These are phyloP conservation scores for Lateolabrax maculatus DNA, from an alignment of 2,797 vertebrate genomes.

Conservation along the genomic window DNA sequence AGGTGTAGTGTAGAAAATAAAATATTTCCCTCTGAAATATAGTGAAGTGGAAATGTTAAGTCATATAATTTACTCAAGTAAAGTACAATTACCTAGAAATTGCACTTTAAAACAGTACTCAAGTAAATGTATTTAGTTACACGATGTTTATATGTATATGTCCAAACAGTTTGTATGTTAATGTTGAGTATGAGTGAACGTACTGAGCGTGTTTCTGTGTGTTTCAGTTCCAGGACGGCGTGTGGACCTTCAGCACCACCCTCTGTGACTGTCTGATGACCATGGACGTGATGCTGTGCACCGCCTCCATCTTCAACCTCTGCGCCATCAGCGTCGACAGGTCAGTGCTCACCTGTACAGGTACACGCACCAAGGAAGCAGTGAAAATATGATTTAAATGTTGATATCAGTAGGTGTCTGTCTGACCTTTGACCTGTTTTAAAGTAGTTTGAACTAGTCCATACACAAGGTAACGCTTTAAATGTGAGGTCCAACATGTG, in stretches of 20 bases:
- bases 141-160: background rate
- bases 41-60: background rate
- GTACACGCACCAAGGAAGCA: background rate
- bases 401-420: background rate
- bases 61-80: background rate
- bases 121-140: too few relatives aligned
- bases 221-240: slow-evolving; percentile 92
- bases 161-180: background rate
- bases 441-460: too few relatives aligned
- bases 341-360: slow-evolving; percentile 74
- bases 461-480: too few relatives aligned
- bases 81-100: background rate
- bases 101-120: too few relatives aligned
- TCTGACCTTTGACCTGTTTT: background rate
- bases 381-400: background rate
- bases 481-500: too few relatives aligned
- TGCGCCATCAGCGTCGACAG: slow-evolving; percentile 97
- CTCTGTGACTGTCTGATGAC: slow-evolving; percentile 95
- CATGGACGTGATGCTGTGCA: slow-evolving; percentile 98
- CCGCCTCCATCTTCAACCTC: slow-evolving; percentile 98
- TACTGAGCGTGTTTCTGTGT: background rate
- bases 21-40: background rate
- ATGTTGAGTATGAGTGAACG: background rate
- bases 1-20: too few relatives aligned
- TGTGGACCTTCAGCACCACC: slow-evolving; percentile 90